phyloP scores from a whole-genome alignment of 2,888 invertebrate genomes.

The Papilio protenor region DNA sequence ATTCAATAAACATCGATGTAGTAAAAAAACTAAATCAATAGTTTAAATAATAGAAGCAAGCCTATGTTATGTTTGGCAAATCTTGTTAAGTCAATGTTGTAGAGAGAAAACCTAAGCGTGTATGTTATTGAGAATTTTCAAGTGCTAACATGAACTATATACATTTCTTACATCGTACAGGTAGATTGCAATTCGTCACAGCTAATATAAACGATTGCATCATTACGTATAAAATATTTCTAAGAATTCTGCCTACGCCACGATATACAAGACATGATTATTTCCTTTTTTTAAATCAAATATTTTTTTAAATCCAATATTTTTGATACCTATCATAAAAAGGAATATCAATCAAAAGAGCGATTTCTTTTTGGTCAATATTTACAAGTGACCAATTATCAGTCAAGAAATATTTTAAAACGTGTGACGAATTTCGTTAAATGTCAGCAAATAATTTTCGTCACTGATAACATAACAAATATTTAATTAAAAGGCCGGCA shows the following conservation, averaged over 20 bases:
- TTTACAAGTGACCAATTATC: neutral
- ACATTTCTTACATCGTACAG: neutral
- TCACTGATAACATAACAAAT: conserved; percentile 18
- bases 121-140: neutral
- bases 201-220: conserved; percentile 35
- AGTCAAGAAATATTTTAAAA: neutral
- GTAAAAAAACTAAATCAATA: neutral
- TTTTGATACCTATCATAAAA: neutral
- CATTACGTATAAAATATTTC: conserved; percentile 23
- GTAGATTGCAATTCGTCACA: conserved; percentile 26
- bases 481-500: conserved; percentile 6
- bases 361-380: neutral
- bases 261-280: conserved; percentile 3
- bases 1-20: neutral
- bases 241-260: conserved; percentile 33
- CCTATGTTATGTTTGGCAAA: neutral
- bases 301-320: no score
- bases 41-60: neutral
- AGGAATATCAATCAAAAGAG: neutral
- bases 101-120: neutral
- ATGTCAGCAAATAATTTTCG: neutral
- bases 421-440: conserved; percentile 9
- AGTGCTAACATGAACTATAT: neutral
- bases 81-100: no score
- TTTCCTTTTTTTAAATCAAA: neutral